These are phyloP conservation scores for Idaea straminata DNA, from an alignment of 2,888 invertebrate genomes.

Conservation along the genomic window DNA sequence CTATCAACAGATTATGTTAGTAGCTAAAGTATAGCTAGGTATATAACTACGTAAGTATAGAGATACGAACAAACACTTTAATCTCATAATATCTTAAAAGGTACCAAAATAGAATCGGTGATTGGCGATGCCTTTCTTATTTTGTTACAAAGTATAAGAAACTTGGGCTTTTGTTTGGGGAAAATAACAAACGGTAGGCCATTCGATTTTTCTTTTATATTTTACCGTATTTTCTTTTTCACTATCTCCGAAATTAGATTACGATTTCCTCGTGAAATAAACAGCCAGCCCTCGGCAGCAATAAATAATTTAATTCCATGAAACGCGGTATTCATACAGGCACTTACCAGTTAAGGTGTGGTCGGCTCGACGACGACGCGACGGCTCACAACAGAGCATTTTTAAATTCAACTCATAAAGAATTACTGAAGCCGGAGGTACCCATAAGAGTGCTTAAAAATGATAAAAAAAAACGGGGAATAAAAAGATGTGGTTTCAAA, in stretches of 20 bases:
- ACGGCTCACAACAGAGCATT: constrained; percentile 7
- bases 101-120: neutral
- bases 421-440: constrained; percentile 24
- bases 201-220: neutral
- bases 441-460: constrained; percentile 23
- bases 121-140: neutral
- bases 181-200: neutral
- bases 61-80: neutral
- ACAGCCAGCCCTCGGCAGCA: neutral
- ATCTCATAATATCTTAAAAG: constrained; percentile 1
- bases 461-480: constrained; percentile 25
- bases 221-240: neutral
- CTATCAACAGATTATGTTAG: neutral
- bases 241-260: neutral
- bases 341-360: neutral
- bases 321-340: neutral
- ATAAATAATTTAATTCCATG: neutral
- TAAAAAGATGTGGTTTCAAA: constrained; percentile 28
- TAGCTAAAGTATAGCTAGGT: neutral
- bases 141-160: neutral
- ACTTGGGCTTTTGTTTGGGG: neutral
- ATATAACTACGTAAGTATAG: neutral
- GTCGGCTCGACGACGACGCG: neutral
- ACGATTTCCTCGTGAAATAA: neutral
- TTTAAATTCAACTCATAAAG: constrained; percentile 21